Percentiles rank a stretch among this genome's conserved stretches.
Evolutionary conservation across 1,140 invertebrate species (phyloP).

Genomic region (Phymastichus coffea): DNA sequence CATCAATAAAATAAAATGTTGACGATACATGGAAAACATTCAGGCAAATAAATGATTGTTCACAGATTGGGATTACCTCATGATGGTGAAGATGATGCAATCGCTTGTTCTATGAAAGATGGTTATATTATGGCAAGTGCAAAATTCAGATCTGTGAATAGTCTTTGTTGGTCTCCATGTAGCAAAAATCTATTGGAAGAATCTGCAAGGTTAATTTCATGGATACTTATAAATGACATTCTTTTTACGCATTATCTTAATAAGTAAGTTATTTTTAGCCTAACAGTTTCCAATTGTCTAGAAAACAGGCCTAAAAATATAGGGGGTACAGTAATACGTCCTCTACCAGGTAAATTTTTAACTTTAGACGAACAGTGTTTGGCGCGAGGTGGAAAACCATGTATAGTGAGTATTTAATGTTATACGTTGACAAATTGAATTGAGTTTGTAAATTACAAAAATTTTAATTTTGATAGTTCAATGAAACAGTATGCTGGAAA

Average conservation of each 20-base stretch:
- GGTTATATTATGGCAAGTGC: conserved; percentile 27
- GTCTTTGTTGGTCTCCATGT: conserved; percentile 16
- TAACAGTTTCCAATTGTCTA: conserved; percentile 17
- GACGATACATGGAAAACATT: too few relatives aligned
- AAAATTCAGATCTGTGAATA: conserved; percentile 15
- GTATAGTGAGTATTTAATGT: conserved; percentile 6
- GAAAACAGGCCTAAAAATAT: conserved; percentile 22
- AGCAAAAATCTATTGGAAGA: conserved; percentile 17
- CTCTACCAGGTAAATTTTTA: conserved; percentile 16
- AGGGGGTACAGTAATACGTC: background rate
- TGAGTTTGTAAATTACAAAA: too few relatives aligned
- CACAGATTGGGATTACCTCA: conserved; percentile 19
- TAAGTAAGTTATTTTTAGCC: conserved; percentile 4
- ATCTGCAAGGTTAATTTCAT: background rate
- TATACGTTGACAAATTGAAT: background rate
- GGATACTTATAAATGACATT: too few relatives aligned
- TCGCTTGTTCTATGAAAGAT: conserved; percentile 9
- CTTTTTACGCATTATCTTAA: too few relatives aligned
- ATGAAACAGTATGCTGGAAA: conserved; percentile 25
- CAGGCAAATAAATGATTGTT: background rate
- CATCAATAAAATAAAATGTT: too few relatives aligned
- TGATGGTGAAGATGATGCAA: conserved; percentile 17
- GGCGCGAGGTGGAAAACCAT: conserved; percentile 16
- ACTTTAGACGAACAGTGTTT: conserved; percentile 21
- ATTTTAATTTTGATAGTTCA: conserved; percentile 8